A percentile compares a stretch with the other conserved stretches of the same genome.
Conservation (phyloP, 2,113 vertebrate species). For the Andinoacara biseriatus region DNA sequence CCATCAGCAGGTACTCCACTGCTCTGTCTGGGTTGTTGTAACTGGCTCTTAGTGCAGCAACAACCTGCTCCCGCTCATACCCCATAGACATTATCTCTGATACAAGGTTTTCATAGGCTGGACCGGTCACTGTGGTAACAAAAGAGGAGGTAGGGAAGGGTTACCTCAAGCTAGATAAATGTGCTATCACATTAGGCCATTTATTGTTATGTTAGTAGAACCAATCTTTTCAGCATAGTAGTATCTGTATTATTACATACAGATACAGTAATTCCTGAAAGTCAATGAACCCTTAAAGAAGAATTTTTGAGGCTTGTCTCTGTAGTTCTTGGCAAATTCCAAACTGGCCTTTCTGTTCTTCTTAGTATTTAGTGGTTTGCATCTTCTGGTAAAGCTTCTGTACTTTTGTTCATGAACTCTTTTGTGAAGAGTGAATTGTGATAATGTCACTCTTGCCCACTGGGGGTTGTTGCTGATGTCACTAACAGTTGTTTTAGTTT, state of each 20-base stretch:
- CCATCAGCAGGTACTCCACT: conserved; percentile 83
- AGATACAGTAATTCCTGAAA: neutral
- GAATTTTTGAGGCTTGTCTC: no score
- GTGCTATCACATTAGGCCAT: neutral
- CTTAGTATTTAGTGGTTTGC: no score
- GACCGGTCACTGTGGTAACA: conserved; percentile 77
- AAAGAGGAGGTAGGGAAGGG: neutral
- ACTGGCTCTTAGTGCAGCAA: conserved; percentile 80
- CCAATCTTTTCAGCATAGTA: neutral
- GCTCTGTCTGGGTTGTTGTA: conserved; percentile 84
- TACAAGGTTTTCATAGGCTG: conserved; percentile 83
- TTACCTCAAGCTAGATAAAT: neutral
- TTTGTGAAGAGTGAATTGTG: no score
- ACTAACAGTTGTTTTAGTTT: no score
- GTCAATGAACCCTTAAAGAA: no score
- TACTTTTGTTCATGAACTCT: no score
- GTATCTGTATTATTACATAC: neutral
- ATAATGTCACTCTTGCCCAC: no score
- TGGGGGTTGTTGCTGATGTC: no score
- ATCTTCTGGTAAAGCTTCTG: no score
- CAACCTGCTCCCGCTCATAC: conserved; percentile 80
- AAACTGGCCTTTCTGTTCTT: no score
- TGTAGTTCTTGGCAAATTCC: no score
- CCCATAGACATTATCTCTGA: conserved; percentile 85
- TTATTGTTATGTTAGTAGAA: neutral